Evolutionary conservation across 2,888 invertebrate species (phyloP), one percentile per base, ranked within the genome.

Genomic region (Agrochola lota): DNA sequence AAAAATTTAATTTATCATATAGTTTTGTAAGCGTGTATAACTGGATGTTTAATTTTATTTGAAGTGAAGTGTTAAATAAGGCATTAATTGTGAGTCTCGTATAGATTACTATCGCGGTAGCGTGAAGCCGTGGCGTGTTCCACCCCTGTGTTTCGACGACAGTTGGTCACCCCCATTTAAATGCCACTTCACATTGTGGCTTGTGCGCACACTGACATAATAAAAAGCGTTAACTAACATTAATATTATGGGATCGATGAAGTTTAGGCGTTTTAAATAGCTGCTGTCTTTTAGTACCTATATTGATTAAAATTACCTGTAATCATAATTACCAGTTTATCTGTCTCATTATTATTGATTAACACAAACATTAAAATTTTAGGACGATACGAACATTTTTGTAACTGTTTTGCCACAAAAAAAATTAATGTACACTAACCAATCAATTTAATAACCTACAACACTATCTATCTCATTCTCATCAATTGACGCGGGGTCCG

Each of bases 111-210:
- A 96, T 96, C 95, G 93, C 88, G 91, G 92, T 93, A 93, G 94
- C 93, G 94, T 94, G 95, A 95, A 96, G 95, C 94, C 95, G 91
- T 94, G 94, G 92, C 93, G 92, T 93, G 94, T 92, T 92, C 93
- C 92, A 93, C 95, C 96, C 96, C 92, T 92, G 93, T 93, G 91
- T 94, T 94, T 94, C 92, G 93, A 92, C 95, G 96, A 95, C 96
- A 96, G 96, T 96, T 96, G 96, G 96, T 96, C 96, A 95, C 96
- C 96, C 96, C 95, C 93, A 95, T 96, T 94, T 95, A 94, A 95
- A 96, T 94, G 91, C 94, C 95, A 96, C 95, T 96, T 96, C 95
- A 95, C 94, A 95, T 95, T 96, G 95, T 95, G 96, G 96, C 95
- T 95, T 95, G 96, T 94, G 95, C 93, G 94, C 95, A 94, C 95